Base-by-base conservation (phyloP, 2,888 invertebrate genomes). In the Drosophila rubida region DNA sequence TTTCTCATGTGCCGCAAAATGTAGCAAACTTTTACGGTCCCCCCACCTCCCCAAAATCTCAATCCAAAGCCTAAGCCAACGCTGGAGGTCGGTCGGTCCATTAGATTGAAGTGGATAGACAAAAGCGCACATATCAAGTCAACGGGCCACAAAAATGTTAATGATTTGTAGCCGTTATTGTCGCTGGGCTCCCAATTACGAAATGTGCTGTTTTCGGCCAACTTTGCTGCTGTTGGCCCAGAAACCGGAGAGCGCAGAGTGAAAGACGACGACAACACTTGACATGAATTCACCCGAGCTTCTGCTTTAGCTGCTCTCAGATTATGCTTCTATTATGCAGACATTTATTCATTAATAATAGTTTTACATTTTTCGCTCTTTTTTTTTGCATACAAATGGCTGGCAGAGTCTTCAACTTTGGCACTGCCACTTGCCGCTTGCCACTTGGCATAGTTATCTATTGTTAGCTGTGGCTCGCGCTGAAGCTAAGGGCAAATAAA, bases 241-340 rank as follows among this genome's bases (percentile, higher is more conserved):
- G 58, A 58, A 63, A 74, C 14, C 37, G 42, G 42, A 9, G 62
- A 9, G 62, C 19, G 51, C 58, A 59, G 58, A 64, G 51, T 57
- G 53, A 75, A 78, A 69, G 69, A 78, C 49, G 64, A 74, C 27
- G 32, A 32, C 32, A 32, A 32, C 32, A 75, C 75, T 75, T 75
- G 75, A 78, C 79, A 75, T 62, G 58, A 65, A 75, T 75, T 78
- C 51, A n/a, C 32, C 14, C 35, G 51, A n/a, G 13, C 37, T 22
- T 39, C 14, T 37, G 41, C 25, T 19, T 19, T 3, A 2, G 19
- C 19, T 19, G 19, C 19, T 19, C 19, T 35, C 13, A 73, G 49
- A 57, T 59, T 63, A 45, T 66, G 25, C 27, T 30, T 6, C 51
- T 48, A 45, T 25, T 19, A 66, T 44, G 30, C 44, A 59, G 48